These are phyloP conservation scores for Tragelaphus strepsiceros DNA, from an alignment of 2,113 vertebrate genomes.

Conservation along the genomic window DNA sequence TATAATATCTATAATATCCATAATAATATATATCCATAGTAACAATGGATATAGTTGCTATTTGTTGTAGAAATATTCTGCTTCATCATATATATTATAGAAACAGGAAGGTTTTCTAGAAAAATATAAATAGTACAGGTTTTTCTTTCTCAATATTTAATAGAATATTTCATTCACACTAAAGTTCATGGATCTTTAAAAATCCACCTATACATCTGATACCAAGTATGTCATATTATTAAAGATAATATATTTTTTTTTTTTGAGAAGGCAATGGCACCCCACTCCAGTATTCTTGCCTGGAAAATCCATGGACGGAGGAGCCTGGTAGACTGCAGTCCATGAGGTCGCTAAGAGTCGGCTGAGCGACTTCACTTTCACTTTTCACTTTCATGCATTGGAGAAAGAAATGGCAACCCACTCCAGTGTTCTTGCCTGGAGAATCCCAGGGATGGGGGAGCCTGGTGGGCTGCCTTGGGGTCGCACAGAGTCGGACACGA, in stretches of 20 bases:
- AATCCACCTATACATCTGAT: not conserved
- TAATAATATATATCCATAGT: not conserved
- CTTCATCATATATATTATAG: not conserved
- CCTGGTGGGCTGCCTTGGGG: no score
- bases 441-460: no score
- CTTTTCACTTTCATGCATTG: no score
- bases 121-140: not conserved
- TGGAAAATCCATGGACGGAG: no score
- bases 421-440: no score
- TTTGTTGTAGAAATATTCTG: slow-evolving; percentile 38
- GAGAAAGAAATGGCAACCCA: no score
- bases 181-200: not conserved
- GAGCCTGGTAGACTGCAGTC: no score
- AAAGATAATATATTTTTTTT: not conserved
- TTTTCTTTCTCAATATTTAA: slow-evolving; percentile 4
- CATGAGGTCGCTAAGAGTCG: no score
- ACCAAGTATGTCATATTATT: slow-evolving; percentile 9
- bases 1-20: not conserved
- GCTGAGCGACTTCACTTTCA: no score
- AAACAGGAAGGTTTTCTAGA: not conserved
- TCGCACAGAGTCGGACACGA: no score
- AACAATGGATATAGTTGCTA: not conserved
- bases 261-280: no score
- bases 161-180: slow-evolving; percentile 40
- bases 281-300: no score